A percentile compares a stretch with the other conserved stretches of the same genome.
phyloP scores from a whole-genome alignment of 2,888 invertebrate species.

The Mystacides longicornis region DNA sequence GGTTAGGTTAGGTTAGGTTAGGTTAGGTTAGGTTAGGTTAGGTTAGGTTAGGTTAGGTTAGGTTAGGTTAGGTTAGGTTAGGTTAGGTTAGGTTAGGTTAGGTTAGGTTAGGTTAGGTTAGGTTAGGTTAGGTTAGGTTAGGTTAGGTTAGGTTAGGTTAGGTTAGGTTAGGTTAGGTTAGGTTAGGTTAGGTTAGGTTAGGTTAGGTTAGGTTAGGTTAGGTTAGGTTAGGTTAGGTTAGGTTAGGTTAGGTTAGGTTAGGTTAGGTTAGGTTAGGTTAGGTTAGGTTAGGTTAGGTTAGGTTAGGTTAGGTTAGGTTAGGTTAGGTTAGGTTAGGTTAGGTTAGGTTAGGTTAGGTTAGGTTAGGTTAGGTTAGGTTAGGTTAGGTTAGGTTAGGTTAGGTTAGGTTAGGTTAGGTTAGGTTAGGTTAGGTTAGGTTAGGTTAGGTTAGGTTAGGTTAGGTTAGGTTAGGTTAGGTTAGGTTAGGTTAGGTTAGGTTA shows the following conservation, averaged over 20 bases:
- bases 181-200: slow-evolving; percentile 10
- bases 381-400: slow-evolving; percentile 7
- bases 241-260: slow-evolving; percentile 7
- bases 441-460: slow-evolving; percentile 3
- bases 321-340: slow-evolving; percentile 10
- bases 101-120: slow-evolving; percentile 7
- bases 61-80: slow-evolving; percentile 6
- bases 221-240: slow-evolving; percentile 8
- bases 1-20: slow-evolving; percentile 7
- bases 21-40: slow-evolving; percentile 3
- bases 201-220: slow-evolving; percentile 6
- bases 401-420: slow-evolving; percentile 7
- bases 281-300: slow-evolving; percentile 7
- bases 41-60: slow-evolving; percentile 10
- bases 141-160: slow-evolving; percentile 7
- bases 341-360: slow-evolving; percentile 6
- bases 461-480: slow-evolving; percentile 10
- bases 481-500: slow-evolving; percentile 6
- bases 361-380: slow-evolving; percentile 8
- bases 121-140: slow-evolving; percentile 7
- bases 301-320: slow-evolving; percentile 3
- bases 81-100: slow-evolving; percentile 8
- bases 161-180: slow-evolving; percentile 3
- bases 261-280: slow-evolving; percentile 7
- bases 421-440: slow-evolving; percentile 7